These are phyloP conservation scores for Oostethus manadensis DNA, from an alignment of 2,113 vertebrate genomes.

Conservation along the genomic window DNA sequence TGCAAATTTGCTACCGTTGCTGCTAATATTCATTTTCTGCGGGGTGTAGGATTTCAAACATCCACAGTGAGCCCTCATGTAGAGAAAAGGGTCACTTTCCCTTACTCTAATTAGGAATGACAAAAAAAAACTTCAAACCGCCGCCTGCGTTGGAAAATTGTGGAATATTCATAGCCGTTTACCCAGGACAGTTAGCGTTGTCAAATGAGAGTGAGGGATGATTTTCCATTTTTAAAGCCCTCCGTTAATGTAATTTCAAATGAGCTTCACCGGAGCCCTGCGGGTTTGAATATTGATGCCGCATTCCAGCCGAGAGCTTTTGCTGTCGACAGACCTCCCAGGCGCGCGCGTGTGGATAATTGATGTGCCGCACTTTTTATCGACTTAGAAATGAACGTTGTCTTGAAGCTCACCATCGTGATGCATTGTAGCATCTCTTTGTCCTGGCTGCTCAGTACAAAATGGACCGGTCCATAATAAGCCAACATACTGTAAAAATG, in stretches of 20 bases:
- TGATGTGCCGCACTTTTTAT: conserved; percentile 24
- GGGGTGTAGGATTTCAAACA: too few relatives aligned
- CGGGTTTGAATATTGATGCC: conserved; percentile 42
- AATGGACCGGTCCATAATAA: too few relatives aligned
- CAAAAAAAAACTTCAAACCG: not conserved
- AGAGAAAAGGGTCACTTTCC: not conserved
- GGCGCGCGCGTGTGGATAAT: conserved; percentile 19
- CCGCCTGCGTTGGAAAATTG: conserved; percentile 19
- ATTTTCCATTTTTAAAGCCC: conserved; percentile 19
- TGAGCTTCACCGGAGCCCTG: conserved; percentile 20
- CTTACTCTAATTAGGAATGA: conserved; percentile 1
- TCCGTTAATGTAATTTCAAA: conserved; percentile 28
- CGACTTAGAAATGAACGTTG: conserved; percentile 10
- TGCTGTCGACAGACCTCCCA: conserved; percentile 29
- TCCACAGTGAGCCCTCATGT: not conserved
- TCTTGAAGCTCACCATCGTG: too few relatives aligned
- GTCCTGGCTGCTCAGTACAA: too few relatives aligned
- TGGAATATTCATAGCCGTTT: conserved; percentile 55
- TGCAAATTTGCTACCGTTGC: too few relatives aligned
- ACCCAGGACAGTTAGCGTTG: conserved; percentile 21
- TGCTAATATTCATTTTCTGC: too few relatives aligned
- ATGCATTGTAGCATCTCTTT: too few relatives aligned
- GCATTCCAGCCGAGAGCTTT: conserved; percentile 22
- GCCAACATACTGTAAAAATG: too few relatives aligned
- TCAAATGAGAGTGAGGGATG: conserved; percentile 19